phyloP scores from a whole-genome alignment of 2,888 invertebrate genomes.

The Drosophila siamana region DNA sequence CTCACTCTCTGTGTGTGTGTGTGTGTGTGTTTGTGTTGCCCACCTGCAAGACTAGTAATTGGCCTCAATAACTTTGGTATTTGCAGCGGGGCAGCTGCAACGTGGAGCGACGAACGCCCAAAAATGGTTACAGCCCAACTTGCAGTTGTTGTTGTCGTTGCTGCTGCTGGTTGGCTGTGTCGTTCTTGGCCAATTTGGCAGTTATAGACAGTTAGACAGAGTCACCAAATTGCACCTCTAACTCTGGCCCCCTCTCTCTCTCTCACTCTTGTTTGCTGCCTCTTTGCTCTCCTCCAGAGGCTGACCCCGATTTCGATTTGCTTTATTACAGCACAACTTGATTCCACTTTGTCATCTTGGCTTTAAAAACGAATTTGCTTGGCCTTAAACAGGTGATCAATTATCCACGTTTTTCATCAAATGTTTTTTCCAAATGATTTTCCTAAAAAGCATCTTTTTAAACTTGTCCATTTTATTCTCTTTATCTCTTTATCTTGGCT shows the following conservation, averaged over 20 bases:
- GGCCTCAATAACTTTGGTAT: constrained; percentile 82
- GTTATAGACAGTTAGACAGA: constrained; percentile 36
- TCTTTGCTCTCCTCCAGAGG: constrained; percentile 37
- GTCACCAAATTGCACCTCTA: constrained; percentile 39
- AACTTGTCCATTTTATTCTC: neutral
- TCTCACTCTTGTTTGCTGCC: neutral
- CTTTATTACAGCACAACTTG: constrained; percentile 40
- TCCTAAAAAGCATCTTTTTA: neutral
- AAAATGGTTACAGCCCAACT: constrained; percentile 70
- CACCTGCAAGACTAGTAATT: constrained; percentile 81
- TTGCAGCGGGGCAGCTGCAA: constrained; percentile 53
- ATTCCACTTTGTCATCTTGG: constrained; percentile 41
- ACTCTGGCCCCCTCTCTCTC: neutral
- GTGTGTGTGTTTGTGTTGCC: constrained; percentile 51
- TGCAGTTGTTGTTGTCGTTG: constrained; percentile 23
- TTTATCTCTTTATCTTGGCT: no score
- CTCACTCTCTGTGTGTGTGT: constrained; percentile 17
- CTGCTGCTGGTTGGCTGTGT: constrained; percentile 35
- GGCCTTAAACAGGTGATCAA: constrained; percentile 40
- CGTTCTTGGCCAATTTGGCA: constrained; percentile 70
- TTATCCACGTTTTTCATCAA: constrained; percentile 2
- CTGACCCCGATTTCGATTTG: constrained; percentile 46
- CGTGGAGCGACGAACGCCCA: constrained; percentile 65
- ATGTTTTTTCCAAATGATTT: neutral
- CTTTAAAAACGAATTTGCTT: constrained; percentile 4